Percentiles rank a stretch among this genome's conserved stretches.
phyloP scores from a whole-genome alignment of 2,888 invertebrate species.

The Dicroscelio sp. region DNA sequence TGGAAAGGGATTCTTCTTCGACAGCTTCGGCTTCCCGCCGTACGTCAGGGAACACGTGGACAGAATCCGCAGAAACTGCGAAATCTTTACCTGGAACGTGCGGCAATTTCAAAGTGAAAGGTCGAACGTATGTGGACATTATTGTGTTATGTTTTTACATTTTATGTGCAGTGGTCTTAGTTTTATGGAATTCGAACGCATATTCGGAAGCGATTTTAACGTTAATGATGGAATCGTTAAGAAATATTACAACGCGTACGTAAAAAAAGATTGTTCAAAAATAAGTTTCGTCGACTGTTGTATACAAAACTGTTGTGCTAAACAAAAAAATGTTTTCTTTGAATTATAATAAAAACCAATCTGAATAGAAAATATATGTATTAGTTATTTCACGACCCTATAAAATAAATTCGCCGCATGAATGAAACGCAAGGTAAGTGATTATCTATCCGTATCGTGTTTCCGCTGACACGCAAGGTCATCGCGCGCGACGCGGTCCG shows the following conservation, averaged over 20 bases:
- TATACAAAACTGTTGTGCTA: too few relatives aligned
- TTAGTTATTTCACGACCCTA: too few relatives aligned
- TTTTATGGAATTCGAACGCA: constrained; percentile 8
- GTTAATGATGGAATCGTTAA: background rate
- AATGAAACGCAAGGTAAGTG: too few relatives aligned
- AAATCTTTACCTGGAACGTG: background rate
- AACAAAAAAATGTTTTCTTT: too few relatives aligned
- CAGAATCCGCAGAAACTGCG: background rate
- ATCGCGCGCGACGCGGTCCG: too few relatives aligned
- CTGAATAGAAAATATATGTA: too few relatives aligned
- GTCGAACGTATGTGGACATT: background rate
- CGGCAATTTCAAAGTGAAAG: background rate
- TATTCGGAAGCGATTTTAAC: background rate
- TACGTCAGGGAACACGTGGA: background rate
- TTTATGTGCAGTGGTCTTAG: background rate
- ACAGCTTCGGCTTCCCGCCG: constrained; percentile 63
- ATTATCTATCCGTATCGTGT: too few relatives aligned
- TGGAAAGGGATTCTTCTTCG: constrained; percentile 60
- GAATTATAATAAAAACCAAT: too few relatives aligned
- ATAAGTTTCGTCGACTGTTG: too few relatives aligned
- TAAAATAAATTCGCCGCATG: too few relatives aligned
- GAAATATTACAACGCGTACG: background rate
- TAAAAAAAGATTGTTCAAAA: too few relatives aligned
- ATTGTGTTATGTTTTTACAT: background rate
- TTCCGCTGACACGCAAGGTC: too few relatives aligned